Base-by-base conservation (phyloP, 2,113 vertebrate genomes). In the Onychostruthus taczanowskii region DNA sequence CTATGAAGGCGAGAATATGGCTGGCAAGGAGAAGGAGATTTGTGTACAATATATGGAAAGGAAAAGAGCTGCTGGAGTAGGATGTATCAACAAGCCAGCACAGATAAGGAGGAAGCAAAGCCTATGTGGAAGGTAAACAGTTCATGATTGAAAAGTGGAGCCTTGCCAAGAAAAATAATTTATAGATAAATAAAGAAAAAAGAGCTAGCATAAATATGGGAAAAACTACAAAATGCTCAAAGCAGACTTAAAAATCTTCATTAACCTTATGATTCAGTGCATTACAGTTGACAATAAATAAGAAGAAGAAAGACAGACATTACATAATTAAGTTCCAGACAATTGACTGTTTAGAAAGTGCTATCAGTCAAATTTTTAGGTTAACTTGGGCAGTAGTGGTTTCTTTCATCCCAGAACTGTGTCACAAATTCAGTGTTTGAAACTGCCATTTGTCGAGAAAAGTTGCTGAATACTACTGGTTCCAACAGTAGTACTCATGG, bases 181-280 rank as follows among this genome's bases (percentile, higher is more conserved):
- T 95, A 84, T 56, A 89, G 81, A 98, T 96, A 97, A 97, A 97
- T 93, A 96, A 96, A 96, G 96, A 96, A 97, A 98, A 59, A 77
- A 96, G 91, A 19, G 43, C 86, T 74, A 89, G 41, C 69, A 59
- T 87, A 93, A 97, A 95, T 96, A 95, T 47, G 68, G 96, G 93
- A 96, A 94, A 95, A 95, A 72, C 35, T 80, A 91, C 90, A 95
- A 94, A 91, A 43, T 22, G 63, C 93, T 92, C 68, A 95, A 97
- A 91, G 84, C 3, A 27, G 68, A 92, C 86, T 89, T 94, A 80
- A 96, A 84, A 63, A 39, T 3, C 0, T 8, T 12, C 41, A 84
- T 63, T 92, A 96, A 97, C 73, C 64, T 89, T 80, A 81, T 5
- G 24, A 87, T 73, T 95, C 94, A 97, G 68, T 43, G 7, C 90